Base-by-base conservation (phyloP, 2,113 vertebrate genomes). In the Hepsetus odoe region DNA sequence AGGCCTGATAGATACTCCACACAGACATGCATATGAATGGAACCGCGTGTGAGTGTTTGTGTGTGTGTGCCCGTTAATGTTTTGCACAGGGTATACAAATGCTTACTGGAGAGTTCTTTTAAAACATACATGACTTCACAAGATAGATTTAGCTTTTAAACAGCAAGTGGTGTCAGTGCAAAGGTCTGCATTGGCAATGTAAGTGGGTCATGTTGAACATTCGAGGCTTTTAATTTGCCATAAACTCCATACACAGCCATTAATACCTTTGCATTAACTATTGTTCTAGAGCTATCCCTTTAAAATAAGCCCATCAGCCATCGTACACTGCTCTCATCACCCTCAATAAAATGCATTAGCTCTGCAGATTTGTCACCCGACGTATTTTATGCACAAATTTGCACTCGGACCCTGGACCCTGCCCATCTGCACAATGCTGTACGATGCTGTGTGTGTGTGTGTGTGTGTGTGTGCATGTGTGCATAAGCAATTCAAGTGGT, bases 61-160 rank as follows among this genome's bases (percentile, higher is more conserved):
- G 46, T 12, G 46, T 12, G 46, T 49, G 0, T 49, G 46, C 46
- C 18, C 46, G 51, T 66, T 70, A 77, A 67, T 61, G 77, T 42
- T 8, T 22, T 33, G 40, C 9, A 67, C 28, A 16, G 78, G 79
- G 81, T 83, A 79, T 83, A 83, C 75, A 82, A 85, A 72, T 40
- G 42, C 81, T 79, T 40, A 38, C n/a, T 49, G 24, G 67, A 68
- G 77, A 46, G 74, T 67, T 83, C 69, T 83, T 86, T 70, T 82
- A 70, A 72, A 28, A 75, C 28, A 66, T 42, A 80, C 82, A 91
- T 92, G 91, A 93, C 90, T 92, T 91, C 90, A 92, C 89, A 92
- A 92, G 92, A 93, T 88, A 90, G 87, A 93, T 92, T 90, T 89
- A 77, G 90, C 90, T 89, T 91, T 92, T 92, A 92, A 90, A 90